A percentile compares a stretch with the other conserved stretches of the same genome.
phyloP scores from a whole-genome alignment of 2,113 vertebrate species.

The Leptobrachium ailaonicum region DNA sequence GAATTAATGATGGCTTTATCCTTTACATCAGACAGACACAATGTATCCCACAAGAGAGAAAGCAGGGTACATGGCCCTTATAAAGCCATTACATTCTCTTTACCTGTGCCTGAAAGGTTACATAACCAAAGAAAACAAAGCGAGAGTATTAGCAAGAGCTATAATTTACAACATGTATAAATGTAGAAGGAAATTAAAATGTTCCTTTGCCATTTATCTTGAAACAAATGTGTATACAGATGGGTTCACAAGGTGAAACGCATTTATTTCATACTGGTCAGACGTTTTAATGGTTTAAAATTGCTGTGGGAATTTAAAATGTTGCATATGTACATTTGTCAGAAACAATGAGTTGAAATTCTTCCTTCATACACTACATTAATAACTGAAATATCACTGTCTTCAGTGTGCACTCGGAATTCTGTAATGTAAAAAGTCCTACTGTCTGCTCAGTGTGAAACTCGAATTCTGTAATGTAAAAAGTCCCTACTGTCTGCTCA shows the following conservation, averaged over 20 bases:
- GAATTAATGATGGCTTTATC: constrained; percentile 70
- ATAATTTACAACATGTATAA: constrained; percentile 39
- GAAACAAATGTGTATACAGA: constrained; percentile 46
- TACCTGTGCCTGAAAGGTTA: constrained; percentile 23
- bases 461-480: no score
- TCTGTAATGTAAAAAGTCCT: no score
- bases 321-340: constrained; percentile 56
- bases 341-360: constrained; percentile 38
- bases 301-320: constrained; percentile 48
- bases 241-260: constrained; percentile 51
- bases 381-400: neutral
- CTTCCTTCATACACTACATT: constrained; percentile 21
- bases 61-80: constrained; percentile 21
- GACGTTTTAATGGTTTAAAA: constrained; percentile 55
- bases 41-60: constrained; percentile 49
- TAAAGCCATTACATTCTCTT: constrained; percentile 48
- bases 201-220: constrained; percentile 48
- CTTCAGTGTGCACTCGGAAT: no score
- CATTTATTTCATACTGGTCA: constrained; percentile 36
- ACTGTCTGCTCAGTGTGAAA: no score
- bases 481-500: no score
- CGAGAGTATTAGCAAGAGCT: constrained; percentile 46
- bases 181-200: constrained; percentile 45
- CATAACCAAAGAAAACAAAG: constrained; percentile 24
- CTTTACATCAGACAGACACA: constrained; percentile 63